Conservation (phyloP, 30 jellyfish, hydroid and myxozoan genomes). For the Catostylus mosaicus region DNA sequence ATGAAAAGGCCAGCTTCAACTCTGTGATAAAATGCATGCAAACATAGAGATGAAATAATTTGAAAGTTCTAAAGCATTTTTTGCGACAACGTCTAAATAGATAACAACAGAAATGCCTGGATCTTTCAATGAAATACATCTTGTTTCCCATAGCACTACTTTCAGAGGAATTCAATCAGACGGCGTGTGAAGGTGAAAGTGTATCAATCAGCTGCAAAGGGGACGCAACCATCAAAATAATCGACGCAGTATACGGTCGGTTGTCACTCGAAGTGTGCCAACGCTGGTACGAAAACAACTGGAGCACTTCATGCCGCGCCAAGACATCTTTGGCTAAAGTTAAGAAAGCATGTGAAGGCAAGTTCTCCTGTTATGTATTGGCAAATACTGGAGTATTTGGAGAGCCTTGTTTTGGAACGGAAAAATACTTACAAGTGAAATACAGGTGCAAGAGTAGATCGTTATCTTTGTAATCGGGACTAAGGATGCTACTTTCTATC, state of each 20-base stretch:
- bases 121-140: no score
- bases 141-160: not conserved
- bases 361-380: conserved; percentile 17
- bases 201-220: conserved; percentile 1
- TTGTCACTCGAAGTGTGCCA: conserved; percentile 13
- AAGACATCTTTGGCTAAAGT: conserved; percentile 9
- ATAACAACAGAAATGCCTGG: no score
- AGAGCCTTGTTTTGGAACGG: conserved; percentile 48
- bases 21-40: no score
- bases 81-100: no score
- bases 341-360: conserved; percentile 27
- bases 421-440: conserved; percentile 38
- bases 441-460: conserved; percentile 34
- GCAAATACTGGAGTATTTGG: conserved; percentile 55
- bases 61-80: no score
- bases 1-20: no score
- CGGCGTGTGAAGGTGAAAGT: conserved; percentile 17
- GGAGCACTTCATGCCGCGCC: conserved; percentile 33
- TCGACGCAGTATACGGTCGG: conserved; percentile 54
- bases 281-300: conserved; percentile 22
- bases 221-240: conserved; percentile 26
- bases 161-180: not conserved
- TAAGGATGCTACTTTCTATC: no score
- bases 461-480: not conserved
- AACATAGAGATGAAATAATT: no score